phyloP scores from a whole-genome alignment of 2,113 vertebrate species.

The Otis tarda region DNA sequence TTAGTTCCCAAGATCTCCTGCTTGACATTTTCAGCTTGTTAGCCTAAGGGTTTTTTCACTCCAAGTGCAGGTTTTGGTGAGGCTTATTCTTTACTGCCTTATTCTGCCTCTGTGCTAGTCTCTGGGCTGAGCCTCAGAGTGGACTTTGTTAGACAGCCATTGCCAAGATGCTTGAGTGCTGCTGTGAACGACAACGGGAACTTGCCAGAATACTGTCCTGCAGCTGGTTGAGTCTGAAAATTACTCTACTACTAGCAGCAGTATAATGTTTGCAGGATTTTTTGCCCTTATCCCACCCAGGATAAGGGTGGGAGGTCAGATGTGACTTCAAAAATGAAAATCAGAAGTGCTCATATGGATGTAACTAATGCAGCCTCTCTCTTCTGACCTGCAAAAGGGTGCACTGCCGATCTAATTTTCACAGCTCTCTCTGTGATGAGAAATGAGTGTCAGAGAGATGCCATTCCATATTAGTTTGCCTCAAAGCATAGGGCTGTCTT shows the following conservation, averaged over 20 bases:
- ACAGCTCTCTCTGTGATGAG: not conserved
- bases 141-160: not conserved
- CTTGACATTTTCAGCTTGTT: not conserved
- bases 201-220: not conserved
- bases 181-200: not conserved
- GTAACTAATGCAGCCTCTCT: not conserved
- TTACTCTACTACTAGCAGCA: not conserved
- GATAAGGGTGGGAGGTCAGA: not conserved
- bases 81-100: not conserved
- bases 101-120: not conserved
- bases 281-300: not conserved
- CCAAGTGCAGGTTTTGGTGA: not conserved
- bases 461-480: not conserved
- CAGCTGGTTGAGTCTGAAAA: not conserved
- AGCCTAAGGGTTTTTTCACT: not conserved
- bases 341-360: not conserved
- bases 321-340: fast-evolving
- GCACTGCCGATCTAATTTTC: not conserved
- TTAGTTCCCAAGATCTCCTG: not conserved
- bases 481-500: not conserved
- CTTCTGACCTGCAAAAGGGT: not conserved
- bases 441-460: not conserved
- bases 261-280: not conserved
- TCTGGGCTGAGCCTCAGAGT: not conserved
- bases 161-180: not conserved